Base-by-base conservation (phyloP, 2,797 vertebrate species). In the Myotis planiceps region DNA sequence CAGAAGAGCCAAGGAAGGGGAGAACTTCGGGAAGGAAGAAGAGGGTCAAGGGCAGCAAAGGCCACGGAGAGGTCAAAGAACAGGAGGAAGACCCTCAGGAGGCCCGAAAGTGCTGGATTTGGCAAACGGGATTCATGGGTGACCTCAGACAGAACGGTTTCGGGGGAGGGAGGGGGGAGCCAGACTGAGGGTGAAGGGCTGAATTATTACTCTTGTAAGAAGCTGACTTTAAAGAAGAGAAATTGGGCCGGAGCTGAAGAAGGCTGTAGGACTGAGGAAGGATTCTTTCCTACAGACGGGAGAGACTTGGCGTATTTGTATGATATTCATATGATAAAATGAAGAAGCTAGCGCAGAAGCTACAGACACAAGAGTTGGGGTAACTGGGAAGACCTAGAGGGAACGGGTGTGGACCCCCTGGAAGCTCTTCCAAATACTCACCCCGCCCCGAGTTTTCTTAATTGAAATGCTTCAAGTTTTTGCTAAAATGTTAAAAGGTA, bases 201-300 rank as follows among this genome's bases (percentile, higher is more conserved):
- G 51, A 51, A 12, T 71, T 55, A 12, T 71, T 55, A 74, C n/a
- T 88, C 91, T 78, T 83, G 47, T 66, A 60, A 72, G 72, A 95
- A 88, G 74, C 71, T 63, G 69, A 23, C 79, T 93, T 89, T 69
- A 63, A 94, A 88, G 74, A 58, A 88, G 69, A 83, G 80, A 96
- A 91, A 94, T 27, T 53, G 34, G 75, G 71, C 65, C 65, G 75
- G 9, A 14, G 29, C 29, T 89, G 68, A 75, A 92, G 69, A 80
- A 72, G 71, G 82, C 58, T 27, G 15, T 32, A 91, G 74, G 75
- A 55, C 51, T 45, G 85, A 83, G 78, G 83, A 83, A 83, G 45
- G 29, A 25, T 49, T 88, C 34, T 51, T 68, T 90, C 39, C 65
- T 71, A 75, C 90, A 93, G 29, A 79, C 66, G 34, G 76, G 49